phyloP scores from a whole-genome alignment of 2,888 invertebrate species.

The Eristalis intricaria region DNA sequence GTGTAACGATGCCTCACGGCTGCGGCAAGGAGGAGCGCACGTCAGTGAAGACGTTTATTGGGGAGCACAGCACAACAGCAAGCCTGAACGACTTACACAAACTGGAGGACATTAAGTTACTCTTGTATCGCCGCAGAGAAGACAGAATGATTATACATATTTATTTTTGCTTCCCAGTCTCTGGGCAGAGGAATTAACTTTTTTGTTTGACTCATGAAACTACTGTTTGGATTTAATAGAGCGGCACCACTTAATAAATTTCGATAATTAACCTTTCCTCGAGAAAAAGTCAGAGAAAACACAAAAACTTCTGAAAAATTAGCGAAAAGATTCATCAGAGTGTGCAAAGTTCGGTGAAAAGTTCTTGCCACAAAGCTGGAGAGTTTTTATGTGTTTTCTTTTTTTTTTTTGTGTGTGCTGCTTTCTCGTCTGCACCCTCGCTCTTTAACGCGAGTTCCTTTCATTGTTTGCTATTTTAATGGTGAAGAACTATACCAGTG shows the following conservation, averaged over 20 bases:
- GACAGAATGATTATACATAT: not conserved
- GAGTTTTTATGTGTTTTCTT: not conserved
- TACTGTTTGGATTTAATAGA: conserved; percentile 31
- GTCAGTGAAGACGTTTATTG: not conserved
- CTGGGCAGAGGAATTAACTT: not conserved
- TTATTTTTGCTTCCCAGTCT: not conserved
- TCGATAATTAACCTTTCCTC: conserved; percentile 19
- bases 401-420: conserved; percentile 5
- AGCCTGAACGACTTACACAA: not conserved
- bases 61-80: not conserved
- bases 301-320: conserved; percentile 22
- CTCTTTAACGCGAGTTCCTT: not conserved
- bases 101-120: not conserved
- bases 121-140: not conserved
- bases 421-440: not conserved
- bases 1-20: not conserved
- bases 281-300: not conserved
- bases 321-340: conserved; percentile 17
- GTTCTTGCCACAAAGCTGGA: not conserved
- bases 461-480: conserved; percentile 36
- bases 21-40: not conserved
- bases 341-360: conserved; percentile 32
- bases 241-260: conserved; percentile 38
- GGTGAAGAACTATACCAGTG: conserved; percentile 4
- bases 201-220: not conserved